These are phyloP conservation scores for Amia ocellicauda DNA, from an alignment of 2,113 vertebrate genomes.

Conservation along the genomic window DNA sequence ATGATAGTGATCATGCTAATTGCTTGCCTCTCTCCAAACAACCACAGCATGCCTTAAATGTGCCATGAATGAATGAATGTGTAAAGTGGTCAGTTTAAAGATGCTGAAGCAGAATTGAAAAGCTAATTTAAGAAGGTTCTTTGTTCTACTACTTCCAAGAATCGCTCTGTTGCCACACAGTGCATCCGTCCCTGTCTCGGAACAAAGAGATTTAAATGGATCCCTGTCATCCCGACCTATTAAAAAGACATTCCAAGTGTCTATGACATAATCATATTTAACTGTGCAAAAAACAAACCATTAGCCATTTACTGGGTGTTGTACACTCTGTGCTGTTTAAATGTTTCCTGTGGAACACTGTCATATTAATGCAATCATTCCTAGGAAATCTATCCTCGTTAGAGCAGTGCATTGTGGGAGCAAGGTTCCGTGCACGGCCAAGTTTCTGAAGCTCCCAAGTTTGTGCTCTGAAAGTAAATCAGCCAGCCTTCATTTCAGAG, in stretches of 20 bases:
- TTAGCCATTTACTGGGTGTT: too few relatives aligned
- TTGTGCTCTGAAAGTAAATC: conserved; percentile 9
- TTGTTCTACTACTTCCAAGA: background rate
- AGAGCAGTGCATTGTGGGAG: too few relatives aligned
- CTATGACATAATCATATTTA: too few relatives aligned
- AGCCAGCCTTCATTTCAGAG: background rate
- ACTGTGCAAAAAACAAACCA: too few relatives aligned
- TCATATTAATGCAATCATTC: too few relatives aligned
- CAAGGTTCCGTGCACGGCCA: too few relatives aligned
- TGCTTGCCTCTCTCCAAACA: conserved; percentile 14
- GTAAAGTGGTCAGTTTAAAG: background rate
- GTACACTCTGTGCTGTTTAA: too few relatives aligned
- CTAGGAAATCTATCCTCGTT: too few relatives aligned
- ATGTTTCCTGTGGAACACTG: too few relatives aligned
- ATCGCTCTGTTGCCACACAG: background rate
- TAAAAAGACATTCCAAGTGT: too few relatives aligned
- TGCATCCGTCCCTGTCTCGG: background rate
- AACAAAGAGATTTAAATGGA: background rate
- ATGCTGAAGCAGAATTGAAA: conserved; percentile 3
- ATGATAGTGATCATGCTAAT: conserved; percentile 5
- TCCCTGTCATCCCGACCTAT: too few relatives aligned
- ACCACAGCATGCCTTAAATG: conserved; percentile 20
- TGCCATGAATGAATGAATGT: conserved; percentile 24
- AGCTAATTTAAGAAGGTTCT: conserved; percentile 8
- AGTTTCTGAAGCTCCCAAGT: background rate